phyloP scores from a whole-genome alignment of 2,888 invertebrate species.

The Ophion costatus region DNA sequence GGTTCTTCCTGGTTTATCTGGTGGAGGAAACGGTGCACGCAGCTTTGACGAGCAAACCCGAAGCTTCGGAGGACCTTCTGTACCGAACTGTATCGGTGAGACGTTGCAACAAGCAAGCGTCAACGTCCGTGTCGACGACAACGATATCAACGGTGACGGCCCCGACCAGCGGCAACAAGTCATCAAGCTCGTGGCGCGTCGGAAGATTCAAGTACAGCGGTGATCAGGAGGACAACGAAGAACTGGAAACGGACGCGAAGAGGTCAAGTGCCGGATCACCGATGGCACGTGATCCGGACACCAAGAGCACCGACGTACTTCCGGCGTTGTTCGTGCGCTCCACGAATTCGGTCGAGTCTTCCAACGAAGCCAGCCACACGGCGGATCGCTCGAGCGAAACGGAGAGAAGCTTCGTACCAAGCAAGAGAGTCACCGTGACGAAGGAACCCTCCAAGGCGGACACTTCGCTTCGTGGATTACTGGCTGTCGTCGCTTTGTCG shows the following conservation, averaged over 20 bases:
- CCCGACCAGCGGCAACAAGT: slow-evolving; percentile 43
- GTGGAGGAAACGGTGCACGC: slow-evolving; percentile 87
- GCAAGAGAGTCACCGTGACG: slow-evolving; percentile 53
- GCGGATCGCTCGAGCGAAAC: slow-evolving; percentile 58
- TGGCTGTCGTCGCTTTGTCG: slow-evolving; percentile 88
- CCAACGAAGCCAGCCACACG: slow-evolving; percentile 55
- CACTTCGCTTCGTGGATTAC: slow-evolving; percentile 85
- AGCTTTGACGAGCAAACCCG: slow-evolving; percentile 80
- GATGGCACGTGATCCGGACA: slow-evolving; percentile 39
- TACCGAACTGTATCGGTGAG: slow-evolving; percentile 86
- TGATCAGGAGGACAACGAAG: slow-evolving; percentile 50
- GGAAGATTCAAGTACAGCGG: slow-evolving; percentile 62
- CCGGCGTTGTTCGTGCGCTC: slow-evolving; percentile 78
- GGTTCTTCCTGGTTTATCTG: slow-evolving; percentile 88
- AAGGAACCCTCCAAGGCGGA: slow-evolving; percentile 73
- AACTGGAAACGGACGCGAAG: neutral
- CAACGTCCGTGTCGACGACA: slow-evolving; percentile 69
- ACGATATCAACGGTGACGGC: slow-evolving; percentile 64
- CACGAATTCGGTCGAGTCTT: slow-evolving; percentile 68
- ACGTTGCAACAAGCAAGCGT: slow-evolving; percentile 82
- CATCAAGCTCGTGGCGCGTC: slow-evolving; percentile 53
- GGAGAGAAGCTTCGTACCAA: slow-evolving; percentile 44
- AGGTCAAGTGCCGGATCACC: slow-evolving; percentile 39
- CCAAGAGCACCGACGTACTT: slow-evolving; percentile 65
- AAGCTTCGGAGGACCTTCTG: slow-evolving; percentile 83